Evolutionary conservation across 2,888 invertebrate genomes (phyloP), one percentile per base, ranked within the genome.

Genomic region (Drosophila fungiperda): DNA sequence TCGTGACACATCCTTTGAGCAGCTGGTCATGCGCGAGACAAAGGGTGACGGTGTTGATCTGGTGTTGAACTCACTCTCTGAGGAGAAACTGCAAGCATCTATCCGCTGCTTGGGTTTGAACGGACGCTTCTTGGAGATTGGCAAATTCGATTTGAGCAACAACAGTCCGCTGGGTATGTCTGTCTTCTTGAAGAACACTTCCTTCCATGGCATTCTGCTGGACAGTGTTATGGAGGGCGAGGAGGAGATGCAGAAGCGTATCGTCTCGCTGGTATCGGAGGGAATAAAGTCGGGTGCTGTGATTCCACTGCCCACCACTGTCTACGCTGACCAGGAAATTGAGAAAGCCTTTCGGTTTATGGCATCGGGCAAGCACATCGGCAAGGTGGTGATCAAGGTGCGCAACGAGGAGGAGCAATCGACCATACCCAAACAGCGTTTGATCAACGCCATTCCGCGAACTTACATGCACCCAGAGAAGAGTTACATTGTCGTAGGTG

Each of bases 301-400:
- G 12, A 94, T 95, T 42, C 99, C 99, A 33, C 94, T 99, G 59
- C 97, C 97, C 35, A 95, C 96, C 54, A 97, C 98, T 11, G 96
- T 98, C 1, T 99, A 97, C 93, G 94, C 95, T 33, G 97, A 97
- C 87, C 95, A 96, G 83, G 97, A 99, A 94, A 95, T 98, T 17
- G 99, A 99, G 93, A 96, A 97, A 92, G 98, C 98, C 1, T 99
- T 98, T 94, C 94, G 93, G 79, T 98, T 95, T 93, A 99, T 99
- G 98, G 99, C 99, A 12, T 96, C 98, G 12, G 99, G 99, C 66
- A 98, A 97, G 93, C 99, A 99, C 93, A 98, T 99, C 89, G 99
- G 99, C 83, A 99, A 99, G 94, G 99, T 99, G 60, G 93, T 99
- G 52, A 93, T 99, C 80, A 97, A 98, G 93, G 96, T 99, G 63